Evolutionary conservation across 2,797 vertebrate species (phyloP), one percentile per base, ranked within the genome.

Genomic region (Chanos chanos): DNA sequence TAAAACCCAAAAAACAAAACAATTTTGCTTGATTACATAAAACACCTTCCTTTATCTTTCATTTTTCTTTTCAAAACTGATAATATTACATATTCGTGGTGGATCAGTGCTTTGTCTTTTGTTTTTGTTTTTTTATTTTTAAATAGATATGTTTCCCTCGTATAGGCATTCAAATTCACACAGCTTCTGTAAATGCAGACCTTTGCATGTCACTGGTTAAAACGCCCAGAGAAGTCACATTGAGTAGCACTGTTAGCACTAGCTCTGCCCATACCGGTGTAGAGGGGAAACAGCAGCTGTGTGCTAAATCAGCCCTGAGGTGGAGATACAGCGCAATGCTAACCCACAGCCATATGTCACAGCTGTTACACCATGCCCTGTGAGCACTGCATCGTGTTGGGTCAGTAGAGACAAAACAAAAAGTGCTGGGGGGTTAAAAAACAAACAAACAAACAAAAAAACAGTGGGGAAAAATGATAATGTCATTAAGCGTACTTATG

Each of bases 21-120:
- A 41, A 45, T 10, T 13, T 7, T 65, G 9, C 16, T 56, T n/a
- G 30, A 49, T 72, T 62, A 45, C 77, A 65, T 55, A 64, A 67
- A 78, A 53, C 37, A 15, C 7, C 43, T 51, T 24, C 57, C 41
- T 36, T 47, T 25, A 34, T 55, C 43, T 54, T 52, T 40, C 34
- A 39, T 61, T 69, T 49, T 16, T 33, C 34, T 7, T 51, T 37
- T 21, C 30, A 34, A 48, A 30, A 36, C 43, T 49, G 43, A 59
- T 47, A 45, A 45, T 18, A 43, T 13, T 36, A 36, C 37, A 52
- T 54, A 22, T 39, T 56, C 34, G 41, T 31, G 39, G 55, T 30
- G 50, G 19, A 63, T 62, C 54, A 65, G 70, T 70, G 61, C 41
- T 44, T 39, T n/a, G n/a, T n/a, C n/a, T n/a, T n/a, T n/a, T n/a